Evolutionary conservation across 2,113 vertebrate genomes (phyloP).

Genomic region (Clarias macrocephalus): DNA sequence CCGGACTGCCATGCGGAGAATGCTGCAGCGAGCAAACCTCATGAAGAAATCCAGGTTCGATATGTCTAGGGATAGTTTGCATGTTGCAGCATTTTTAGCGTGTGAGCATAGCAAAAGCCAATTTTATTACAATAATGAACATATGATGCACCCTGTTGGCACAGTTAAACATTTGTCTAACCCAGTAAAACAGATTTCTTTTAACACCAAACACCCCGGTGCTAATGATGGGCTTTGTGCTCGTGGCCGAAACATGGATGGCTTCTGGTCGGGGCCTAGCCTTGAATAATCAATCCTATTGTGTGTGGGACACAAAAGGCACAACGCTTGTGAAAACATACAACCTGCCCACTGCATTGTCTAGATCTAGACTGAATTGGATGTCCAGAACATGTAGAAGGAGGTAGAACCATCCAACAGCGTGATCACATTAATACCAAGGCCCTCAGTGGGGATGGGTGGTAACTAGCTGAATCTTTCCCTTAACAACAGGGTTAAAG

Average conservation of each 20-base stretch:
- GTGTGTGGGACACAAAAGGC: conserved; percentile 30
- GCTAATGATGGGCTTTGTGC: background rate
- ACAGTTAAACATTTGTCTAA: background rate
- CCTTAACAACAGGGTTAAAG: conserved; percentile 20
- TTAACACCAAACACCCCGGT: background rate
- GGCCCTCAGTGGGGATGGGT: background rate
- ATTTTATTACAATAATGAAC: background rate
- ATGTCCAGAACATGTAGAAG: background rate
- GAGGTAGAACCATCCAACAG: conserved; percentile 1
- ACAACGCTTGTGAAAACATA: background rate
- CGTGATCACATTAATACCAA: background rate
- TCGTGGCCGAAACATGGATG: background rate
- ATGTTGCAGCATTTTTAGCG: background rate
- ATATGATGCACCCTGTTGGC: background rate
- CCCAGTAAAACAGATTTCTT: background rate
- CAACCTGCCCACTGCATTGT: conserved; percentile 4
- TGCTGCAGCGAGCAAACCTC: conserved; percentile 1
- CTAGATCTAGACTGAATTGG: background rate
- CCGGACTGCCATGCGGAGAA: background rate
- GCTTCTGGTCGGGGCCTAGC: conserved; percentile 28
- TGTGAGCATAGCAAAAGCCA: background rate
- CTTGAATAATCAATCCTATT: conserved; percentile 25
- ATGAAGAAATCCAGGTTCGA: background rate
- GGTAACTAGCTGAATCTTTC: background rate
- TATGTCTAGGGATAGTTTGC: background rate